These are phyloP conservation scores for Lemur catta DNA, from an alignment of 2,797 vertebrate species.

Conservation along the genomic window DNA sequence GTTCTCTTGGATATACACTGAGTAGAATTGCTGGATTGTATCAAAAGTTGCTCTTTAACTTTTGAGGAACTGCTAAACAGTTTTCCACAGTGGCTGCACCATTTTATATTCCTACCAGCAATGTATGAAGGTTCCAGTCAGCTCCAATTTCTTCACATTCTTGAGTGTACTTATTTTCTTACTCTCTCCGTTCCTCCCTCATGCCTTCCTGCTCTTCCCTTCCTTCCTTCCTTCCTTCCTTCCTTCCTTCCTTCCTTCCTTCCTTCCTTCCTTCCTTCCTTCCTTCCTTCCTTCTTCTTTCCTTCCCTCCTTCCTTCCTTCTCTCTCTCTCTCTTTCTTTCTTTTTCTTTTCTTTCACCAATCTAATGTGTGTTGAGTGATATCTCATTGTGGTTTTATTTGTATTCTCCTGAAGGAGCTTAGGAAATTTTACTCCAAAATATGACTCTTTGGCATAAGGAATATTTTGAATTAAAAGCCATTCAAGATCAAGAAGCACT, in stretches of 20 bases:
- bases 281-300: fast-evolving
- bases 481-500: too few relatives aligned
- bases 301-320: not conserved
- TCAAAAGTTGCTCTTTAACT: not conserved
- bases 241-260: too few relatives aligned
- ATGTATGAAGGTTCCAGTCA: not conserved
- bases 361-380: not conserved
- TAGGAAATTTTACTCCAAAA: too few relatives aligned
- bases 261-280: too few relatives aligned
- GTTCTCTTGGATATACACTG: not conserved
- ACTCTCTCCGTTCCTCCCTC: too few relatives aligned
- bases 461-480: too few relatives aligned
- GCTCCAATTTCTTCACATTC: not conserved
- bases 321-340: too few relatives aligned
- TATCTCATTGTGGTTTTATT: not conserved
- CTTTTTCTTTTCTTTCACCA: not conserved
- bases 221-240: not conserved
- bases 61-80: not conserved
- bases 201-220: too few relatives aligned
- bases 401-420: not conserved
- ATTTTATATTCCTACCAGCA: not conserved
- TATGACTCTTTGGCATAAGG: too few relatives aligned
- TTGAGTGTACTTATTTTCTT: not conserved
- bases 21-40: not conserved
- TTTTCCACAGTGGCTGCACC: not conserved